Evolutionary conservation across 2,113 vertebrate species (phyloP).

Genomic region (Campylorhamphus procurvoides): DNA sequence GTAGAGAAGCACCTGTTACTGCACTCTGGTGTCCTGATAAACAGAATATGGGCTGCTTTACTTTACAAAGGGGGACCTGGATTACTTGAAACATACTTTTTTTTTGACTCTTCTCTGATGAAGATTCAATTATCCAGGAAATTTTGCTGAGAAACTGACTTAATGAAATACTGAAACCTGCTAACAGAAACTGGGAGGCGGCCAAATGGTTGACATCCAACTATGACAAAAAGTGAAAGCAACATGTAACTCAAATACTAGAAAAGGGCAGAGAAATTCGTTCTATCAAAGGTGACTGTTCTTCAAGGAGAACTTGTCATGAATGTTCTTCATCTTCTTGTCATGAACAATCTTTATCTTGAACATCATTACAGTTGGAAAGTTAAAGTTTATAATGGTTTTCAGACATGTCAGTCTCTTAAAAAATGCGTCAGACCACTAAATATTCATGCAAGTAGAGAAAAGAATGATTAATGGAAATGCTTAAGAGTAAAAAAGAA

Average conservation of each 20-base stretch:
- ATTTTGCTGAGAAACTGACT: background rate
- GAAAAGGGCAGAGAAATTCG: slow-evolving; percentile 22
- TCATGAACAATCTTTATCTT: background rate
- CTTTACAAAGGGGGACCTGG: background rate
- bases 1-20: background rate
- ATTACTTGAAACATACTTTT: background rate
- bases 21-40: background rate
- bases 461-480: slow-evolving; percentile 15
- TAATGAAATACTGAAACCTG: background rate
- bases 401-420: background rate
- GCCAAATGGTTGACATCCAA: background rate
- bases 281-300: background rate
- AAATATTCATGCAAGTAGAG: slow-evolving; percentile 31
- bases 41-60: background rate
- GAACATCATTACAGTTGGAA: background rate
- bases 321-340: slow-evolving; percentile 35
- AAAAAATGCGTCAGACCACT: background rate
- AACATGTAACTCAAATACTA: slow-evolving; percentile 23
- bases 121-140: background rate
- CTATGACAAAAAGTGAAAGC: slow-evolving; percentile 26
- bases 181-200: slow-evolving; percentile 6
- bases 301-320: slow-evolving; percentile 27
- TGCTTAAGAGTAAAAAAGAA: background rate
- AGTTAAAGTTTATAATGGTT: slow-evolving; percentile 3
- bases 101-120: background rate